Conservation (phyloP, 2,888 invertebrate genomes). For the Eurytoma californica region DNA sequence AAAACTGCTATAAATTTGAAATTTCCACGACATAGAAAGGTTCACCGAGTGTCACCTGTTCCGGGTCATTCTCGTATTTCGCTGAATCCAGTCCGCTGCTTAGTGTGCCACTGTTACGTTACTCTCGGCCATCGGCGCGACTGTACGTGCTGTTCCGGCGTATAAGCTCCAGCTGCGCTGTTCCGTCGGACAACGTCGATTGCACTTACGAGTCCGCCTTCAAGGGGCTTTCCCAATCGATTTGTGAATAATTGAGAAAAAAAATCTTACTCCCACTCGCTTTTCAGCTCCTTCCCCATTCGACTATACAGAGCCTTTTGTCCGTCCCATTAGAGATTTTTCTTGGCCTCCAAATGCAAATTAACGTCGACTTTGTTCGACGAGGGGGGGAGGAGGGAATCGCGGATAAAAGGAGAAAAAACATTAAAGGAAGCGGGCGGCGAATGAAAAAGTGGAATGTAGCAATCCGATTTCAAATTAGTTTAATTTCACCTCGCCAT, state of each 20-base stretch:
- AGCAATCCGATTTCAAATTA: slow-evolving; percentile 45
- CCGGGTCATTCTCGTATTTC: no score
- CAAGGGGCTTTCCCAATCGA: slow-evolving; percentile 29
- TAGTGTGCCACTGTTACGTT: no score
- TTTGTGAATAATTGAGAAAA: slow-evolving; percentile 40
- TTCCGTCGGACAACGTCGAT: neutral
- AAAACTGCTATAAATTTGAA: no score
- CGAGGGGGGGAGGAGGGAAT: slow-evolving; percentile 4
- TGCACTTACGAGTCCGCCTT: slow-evolving; percentile 22
- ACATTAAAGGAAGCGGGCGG: slow-evolving; percentile 34
- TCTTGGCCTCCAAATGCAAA: slow-evolving; percentile 45
- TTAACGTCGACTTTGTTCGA: slow-evolving; percentile 39
- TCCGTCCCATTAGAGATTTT: slow-evolving; percentile 40
- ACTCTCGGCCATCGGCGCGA: no score
- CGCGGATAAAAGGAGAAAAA: slow-evolving; percentile 30
- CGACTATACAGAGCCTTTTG: slow-evolving; percentile 32
- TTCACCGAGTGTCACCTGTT: no score
- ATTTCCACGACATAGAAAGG: no score
- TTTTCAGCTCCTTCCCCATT: neutral
- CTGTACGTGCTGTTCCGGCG: neutral
- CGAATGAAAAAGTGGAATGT: slow-evolving; percentile 37
- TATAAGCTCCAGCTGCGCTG: neutral
- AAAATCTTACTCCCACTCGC: slow-evolving; percentile 34
- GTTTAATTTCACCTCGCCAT: slow-evolving; percentile 30
- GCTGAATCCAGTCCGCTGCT: no score